Percentiles rank a stretch among this genome's conserved stretches.
Evolutionary conservation across 2,113 vertebrate genomes (phyloP).

Genomic region (Sardina pilchardus): DNA sequence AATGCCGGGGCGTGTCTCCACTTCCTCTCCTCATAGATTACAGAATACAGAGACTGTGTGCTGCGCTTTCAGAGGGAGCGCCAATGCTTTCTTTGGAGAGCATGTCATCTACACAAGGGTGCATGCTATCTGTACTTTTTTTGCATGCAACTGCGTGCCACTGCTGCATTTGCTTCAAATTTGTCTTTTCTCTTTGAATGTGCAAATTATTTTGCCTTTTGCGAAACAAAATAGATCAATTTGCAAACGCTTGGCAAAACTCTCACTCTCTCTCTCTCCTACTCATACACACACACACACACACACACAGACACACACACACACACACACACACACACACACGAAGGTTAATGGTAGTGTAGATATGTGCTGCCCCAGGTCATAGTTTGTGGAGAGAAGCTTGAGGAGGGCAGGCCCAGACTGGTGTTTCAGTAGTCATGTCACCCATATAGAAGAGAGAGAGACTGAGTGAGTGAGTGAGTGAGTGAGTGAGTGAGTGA

Average conservation of each 20-base stretch:
- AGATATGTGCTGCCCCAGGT: slow-evolving; percentile 48
- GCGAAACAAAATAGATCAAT: not conserved
- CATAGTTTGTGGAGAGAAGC: slow-evolving; percentile 24
- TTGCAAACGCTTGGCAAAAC: not conserved
- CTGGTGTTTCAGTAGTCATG: slow-evolving; percentile 47
- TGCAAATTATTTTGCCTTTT: not conserved
- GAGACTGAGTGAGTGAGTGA: not conserved
- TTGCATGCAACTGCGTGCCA: too few species aligned
- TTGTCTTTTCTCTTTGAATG: too few species aligned
- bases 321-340: not conserved
- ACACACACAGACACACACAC: slow-evolving; percentile 1
- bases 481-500: not conserved
- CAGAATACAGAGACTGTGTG: not conserved
- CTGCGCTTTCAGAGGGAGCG: not conserved
- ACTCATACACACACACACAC: not conserved
- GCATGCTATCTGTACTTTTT: not conserved
- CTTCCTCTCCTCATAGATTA: not conserved
- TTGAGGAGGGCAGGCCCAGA: slow-evolving; percentile 53
- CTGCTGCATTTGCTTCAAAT: too few species aligned
- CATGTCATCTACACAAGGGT: not conserved
- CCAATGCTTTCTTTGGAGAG: not conserved
- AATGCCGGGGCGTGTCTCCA: slow-evolving; percentile 27
- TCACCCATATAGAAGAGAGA: not conserved
- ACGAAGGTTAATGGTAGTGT: not conserved
- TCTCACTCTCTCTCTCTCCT: not conserved